Conservation (phyloP, 2,113 vertebrate genomes). For the Xyrauchen texanus region DNA sequence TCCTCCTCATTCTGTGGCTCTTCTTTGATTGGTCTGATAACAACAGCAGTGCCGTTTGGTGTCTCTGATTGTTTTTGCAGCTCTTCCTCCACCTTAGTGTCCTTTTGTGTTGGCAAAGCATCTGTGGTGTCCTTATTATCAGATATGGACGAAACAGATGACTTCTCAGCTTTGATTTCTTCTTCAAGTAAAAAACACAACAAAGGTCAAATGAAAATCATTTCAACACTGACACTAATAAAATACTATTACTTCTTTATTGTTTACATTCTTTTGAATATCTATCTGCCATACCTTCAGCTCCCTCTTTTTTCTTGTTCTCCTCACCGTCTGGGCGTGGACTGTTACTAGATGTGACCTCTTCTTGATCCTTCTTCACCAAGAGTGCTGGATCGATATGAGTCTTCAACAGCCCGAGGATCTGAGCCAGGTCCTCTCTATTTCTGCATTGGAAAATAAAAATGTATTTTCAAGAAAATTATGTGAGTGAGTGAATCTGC, state of each 20-base stretch:
- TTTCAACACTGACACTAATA: neutral
- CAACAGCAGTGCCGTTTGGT: constrained; percentile 2
- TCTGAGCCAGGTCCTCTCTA: constrained; percentile 89
- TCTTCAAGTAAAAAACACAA: constrained; percentile 53
- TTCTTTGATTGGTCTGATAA: constrained; percentile 68
- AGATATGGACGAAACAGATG: constrained; percentile 47
- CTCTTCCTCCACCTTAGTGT: constrained; percentile 41
- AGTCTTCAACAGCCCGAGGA: constrained; percentile 90
- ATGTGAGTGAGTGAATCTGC: neutral
- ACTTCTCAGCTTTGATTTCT: constrained; percentile 62
- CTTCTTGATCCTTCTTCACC: constrained; percentile 78
- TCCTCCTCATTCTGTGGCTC: constrained; percentile 63
- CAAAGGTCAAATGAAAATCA: neutral
- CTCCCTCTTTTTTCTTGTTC: constrained; percentile 56
- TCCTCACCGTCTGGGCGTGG: constrained; percentile 78
- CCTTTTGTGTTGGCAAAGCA: constrained; percentile 57
- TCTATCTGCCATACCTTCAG: constrained; percentile 45
- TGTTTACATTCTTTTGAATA: neutral
- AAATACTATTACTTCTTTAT: no score
- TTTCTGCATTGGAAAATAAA: constrained; percentile 72
- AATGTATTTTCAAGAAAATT: neutral
- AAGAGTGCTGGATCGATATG: constrained; percentile 92
- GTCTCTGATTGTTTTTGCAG: constrained; percentile 50
- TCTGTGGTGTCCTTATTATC: constrained; percentile 65
- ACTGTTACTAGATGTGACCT: constrained; percentile 76